Evolutionary conservation across 2,797 vertebrate species (phyloP).

Genomic region (Brachymystax lenok): DNA sequence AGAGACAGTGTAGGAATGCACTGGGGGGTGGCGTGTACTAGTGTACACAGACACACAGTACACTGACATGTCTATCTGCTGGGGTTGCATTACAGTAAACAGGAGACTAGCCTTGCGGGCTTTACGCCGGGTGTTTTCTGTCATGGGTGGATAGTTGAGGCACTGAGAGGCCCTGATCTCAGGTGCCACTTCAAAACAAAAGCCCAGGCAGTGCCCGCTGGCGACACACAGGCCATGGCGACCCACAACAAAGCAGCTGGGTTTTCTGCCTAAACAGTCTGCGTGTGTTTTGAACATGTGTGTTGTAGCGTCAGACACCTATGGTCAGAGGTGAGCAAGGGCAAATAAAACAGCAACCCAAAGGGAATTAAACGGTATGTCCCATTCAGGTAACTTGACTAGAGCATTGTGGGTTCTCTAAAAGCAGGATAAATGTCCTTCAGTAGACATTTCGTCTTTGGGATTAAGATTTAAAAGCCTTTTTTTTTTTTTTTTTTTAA

Average conservation of each 20-base stretch:
- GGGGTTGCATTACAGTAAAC: conserved; percentile 9
- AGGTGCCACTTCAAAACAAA: not conserved
- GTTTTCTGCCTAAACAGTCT: conserved; percentile 40
- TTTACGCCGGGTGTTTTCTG: conserved; percentile 2
- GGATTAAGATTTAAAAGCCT: too few relatives aligned
- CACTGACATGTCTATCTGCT: not conserved
- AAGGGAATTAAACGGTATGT: too few relatives aligned
- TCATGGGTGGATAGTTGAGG: conserved; percentile 28
- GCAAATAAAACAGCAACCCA: too few relatives aligned
- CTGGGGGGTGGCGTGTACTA: not conserved
- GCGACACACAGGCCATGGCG: not conserved
- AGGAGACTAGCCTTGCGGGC: not conserved
- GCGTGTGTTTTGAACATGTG: not conserved
- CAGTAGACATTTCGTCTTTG: too few relatives aligned
- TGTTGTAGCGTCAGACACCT: not conserved
- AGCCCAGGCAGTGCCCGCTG: not conserved
- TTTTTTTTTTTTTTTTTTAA: too few relatives aligned
- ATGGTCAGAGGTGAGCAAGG: too few relatives aligned
- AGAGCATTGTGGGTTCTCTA: too few relatives aligned
- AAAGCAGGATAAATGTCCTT: too few relatives aligned
- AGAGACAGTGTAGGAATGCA: not conserved
- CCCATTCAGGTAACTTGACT: too few relatives aligned
- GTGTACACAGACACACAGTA: not conserved
- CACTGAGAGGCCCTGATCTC: conserved; percentile 2
- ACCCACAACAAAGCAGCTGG: conserved; percentile 14